Evolutionary conservation across 2,888 invertebrate genomes (phyloP).

Genomic region (Scaptodrosophila latifasciaeformis): DNA sequence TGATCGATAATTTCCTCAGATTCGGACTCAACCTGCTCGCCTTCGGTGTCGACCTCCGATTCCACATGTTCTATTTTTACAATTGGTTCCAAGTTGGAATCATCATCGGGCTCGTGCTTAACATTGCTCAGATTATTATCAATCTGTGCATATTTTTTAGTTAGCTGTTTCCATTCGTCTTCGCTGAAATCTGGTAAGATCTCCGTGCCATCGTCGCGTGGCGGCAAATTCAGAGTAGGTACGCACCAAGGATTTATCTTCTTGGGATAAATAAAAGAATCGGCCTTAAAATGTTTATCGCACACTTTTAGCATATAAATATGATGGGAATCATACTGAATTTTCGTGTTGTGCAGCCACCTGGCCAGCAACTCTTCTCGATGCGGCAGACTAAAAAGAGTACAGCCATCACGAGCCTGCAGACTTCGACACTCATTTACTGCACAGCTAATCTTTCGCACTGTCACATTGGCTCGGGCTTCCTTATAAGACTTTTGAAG

Average conservation of each 20-base stretch:
- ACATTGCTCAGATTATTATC: not conserved
- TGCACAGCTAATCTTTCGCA: slow-evolving; percentile 42
- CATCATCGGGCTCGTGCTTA: not conserved
- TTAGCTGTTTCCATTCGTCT: slow-evolving; percentile 14
- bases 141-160: too few relatives aligned
- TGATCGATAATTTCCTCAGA: too few relatives aligned
- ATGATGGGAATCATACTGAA: slow-evolving; percentile 48
- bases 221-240: slow-evolving; percentile 55
- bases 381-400: slow-evolving; percentile 50
- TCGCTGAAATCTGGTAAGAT: slow-evolving; percentile 27
- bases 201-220: slow-evolving; percentile 5
- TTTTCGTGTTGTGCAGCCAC: slow-evolving; percentile 61
- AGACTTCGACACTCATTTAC: slow-evolving; percentile 31
- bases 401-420: slow-evolving; percentile 39
- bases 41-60: slow-evolving; percentile 15
- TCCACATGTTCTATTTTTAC: slow-evolving; percentile 27
- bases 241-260: slow-evolving; percentile 63
- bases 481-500: slow-evolving; percentile 25
- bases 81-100: slow-evolving; percentile 27
- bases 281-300: slow-evolving; percentile 58
- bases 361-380: slow-evolving; percentile 44
- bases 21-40: slow-evolving; percentile 12
- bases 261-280: slow-evolving; percentile 43
- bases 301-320: slow-evolving; percentile 63
- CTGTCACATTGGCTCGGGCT: slow-evolving; percentile 34